These are phyloP conservation scores for Psilanteris sp. DNA, from an alignment of 1,140 invertebrate genomes.

Conservation along the genomic window DNA sequence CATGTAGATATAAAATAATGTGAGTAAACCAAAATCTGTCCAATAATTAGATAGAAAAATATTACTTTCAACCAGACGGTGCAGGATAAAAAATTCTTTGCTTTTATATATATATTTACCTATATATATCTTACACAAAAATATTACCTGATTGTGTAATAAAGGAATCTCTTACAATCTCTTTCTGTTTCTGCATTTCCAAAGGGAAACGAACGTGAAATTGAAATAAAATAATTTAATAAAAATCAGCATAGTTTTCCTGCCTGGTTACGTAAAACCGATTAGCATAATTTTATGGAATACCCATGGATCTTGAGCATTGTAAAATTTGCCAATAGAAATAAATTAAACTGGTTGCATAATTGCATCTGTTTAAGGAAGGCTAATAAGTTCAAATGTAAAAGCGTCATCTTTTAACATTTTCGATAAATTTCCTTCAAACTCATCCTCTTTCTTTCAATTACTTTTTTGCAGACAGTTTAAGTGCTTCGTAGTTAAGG, in stretches of 20 bases:
- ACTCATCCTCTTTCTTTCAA: conserved; percentile 1
- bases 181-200: no score
- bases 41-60: no score
- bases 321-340: conserved; percentile 10
- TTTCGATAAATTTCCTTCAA: conserved; percentile 46
- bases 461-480: conserved; percentile 44
- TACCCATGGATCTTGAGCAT: background rate
- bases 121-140: no score
- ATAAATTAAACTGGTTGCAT: conserved; percentile 25
- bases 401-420: conserved; percentile 30
- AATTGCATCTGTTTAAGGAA: conserved; percentile 21
- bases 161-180: no score
- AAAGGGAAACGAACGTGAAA: no score
- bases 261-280: background rate
- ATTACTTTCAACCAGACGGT: no score
- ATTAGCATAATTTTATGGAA: conserved; percentile 35
- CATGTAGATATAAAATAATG: no score
- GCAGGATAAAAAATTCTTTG: no score
- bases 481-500: conserved; percentile 60
- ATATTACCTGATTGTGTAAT: no score
- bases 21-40: no score
- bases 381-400: conserved; percentile 44
- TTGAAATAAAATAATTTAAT: no score
- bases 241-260: background rate
- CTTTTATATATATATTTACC: no score